phyloP scores from a whole-genome alignment of 1,140 invertebrate species.

The Leguminivora glycinivorella region DNA sequence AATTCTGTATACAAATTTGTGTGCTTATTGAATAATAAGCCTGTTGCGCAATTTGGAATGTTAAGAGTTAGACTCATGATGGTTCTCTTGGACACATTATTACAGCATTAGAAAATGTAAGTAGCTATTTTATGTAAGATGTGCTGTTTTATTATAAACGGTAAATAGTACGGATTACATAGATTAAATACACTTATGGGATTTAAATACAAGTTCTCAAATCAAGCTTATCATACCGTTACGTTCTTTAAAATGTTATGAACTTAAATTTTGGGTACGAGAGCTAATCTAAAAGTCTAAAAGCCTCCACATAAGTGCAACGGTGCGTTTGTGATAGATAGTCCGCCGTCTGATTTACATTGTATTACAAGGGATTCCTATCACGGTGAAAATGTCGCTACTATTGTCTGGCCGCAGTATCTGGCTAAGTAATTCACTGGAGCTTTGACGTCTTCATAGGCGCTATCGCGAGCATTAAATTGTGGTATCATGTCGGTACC shows the following conservation, averaged over 20 bases:
- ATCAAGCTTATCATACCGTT: conserved; percentile 10
- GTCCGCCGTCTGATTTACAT: conserved; percentile 42
- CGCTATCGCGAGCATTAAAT: conserved; percentile 72
- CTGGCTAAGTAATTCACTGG: conserved; percentile 54
- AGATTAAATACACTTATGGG: conserved; percentile 24
- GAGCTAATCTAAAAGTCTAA: conserved; percentile 28
- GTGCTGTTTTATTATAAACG: conserved; percentile 42
- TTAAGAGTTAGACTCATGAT: conserved; percentile 39
- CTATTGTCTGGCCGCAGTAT: conserved; percentile 65
- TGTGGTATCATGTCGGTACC: conserved; percentile 73
- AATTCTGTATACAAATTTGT: conserved; percentile 54
- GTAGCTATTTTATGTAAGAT: conserved; percentile 36
- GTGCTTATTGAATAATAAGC: conserved; percentile 57
- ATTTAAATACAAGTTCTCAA: background rate
- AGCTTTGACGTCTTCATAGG: conserved; percentile 73
- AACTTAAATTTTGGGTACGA: conserved; percentile 8
- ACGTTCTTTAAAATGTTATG: conserved; percentile 21
- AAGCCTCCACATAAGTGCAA: conserved; percentile 22
- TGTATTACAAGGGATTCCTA: conserved; percentile 53
- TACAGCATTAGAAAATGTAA: conserved; percentile 37
- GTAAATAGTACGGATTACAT: conserved; percentile 31
- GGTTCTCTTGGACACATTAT: conserved; percentile 41
- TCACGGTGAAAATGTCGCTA: conserved; percentile 60
- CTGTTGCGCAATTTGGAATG: conserved; percentile 46
- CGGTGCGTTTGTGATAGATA: conserved; percentile 35